phyloP scores from a whole-genome alignment of 2,888 invertebrate genomes.

The Eledone cirrhosa region DNA sequence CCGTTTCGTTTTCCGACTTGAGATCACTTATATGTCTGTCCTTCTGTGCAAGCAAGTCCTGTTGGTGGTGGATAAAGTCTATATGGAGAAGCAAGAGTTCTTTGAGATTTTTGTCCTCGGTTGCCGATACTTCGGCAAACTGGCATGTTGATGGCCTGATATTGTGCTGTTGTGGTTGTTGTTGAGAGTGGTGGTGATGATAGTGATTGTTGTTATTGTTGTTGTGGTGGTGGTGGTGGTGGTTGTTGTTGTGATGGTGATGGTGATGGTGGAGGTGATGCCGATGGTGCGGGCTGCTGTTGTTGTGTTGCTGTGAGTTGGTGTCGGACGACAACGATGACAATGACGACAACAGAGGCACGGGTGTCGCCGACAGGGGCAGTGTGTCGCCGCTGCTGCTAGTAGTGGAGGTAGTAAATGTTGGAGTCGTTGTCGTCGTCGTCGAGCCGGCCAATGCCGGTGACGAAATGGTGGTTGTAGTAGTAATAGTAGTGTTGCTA shows the following conservation, averaged over 20 bases:
- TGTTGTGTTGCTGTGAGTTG: too few relatives aligned
- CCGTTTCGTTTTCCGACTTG: conserved; percentile 81
- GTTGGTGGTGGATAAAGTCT: conserved; percentile 89
- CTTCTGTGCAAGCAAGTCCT: conserved; percentile 81
- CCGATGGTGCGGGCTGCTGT: too few relatives aligned
- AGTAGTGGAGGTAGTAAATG: background rate
- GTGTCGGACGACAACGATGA: background rate
- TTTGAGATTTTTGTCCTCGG: conserved; percentile 67
- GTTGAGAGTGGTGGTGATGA: too few relatives aligned
- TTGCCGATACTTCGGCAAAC: too few relatives aligned
- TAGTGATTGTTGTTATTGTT: too few relatives aligned
- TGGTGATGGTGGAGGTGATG: too few relatives aligned
- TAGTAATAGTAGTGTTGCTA: background rate
- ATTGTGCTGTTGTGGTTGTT: too few relatives aligned
- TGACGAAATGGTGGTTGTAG: background rate
- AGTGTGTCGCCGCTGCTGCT: background rate
- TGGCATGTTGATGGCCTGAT: too few relatives aligned
- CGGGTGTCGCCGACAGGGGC: background rate
- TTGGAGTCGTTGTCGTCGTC: background rate
- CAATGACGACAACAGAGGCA: background rate
- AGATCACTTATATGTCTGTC: conserved; percentile 80
- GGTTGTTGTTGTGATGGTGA: too few relatives aligned
- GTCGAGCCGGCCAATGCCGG: background rate
- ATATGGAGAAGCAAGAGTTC: conserved; percentile 83
- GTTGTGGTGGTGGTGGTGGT: too few relatives aligned